Evolutionary conservation across 92 coral and sea anemone genomes (phyloP).

Genomic region (Hydrozoanthus gracilis): DNA sequence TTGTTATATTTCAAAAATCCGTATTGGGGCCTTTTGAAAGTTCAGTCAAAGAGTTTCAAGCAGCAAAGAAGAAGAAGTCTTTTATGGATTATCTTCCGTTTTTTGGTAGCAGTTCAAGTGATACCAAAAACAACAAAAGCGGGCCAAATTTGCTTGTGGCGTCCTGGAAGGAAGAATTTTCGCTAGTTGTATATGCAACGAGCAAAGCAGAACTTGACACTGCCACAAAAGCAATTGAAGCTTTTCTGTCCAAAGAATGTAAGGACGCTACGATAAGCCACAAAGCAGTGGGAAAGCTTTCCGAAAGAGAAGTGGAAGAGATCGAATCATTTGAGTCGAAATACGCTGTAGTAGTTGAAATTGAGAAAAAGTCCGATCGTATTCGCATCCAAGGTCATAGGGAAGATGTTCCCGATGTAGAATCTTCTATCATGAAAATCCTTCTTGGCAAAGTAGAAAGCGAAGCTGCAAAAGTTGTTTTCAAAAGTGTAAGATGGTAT

Average conservation of each 20-base stretch:
- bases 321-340: conserved; percentile 29
- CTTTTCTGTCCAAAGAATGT: conserved; percentile 50
- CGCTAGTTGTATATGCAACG: conserved; percentile 43
- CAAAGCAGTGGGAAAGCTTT: conserved; percentile 62
- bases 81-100: neutral
- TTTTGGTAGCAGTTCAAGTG: neutral
- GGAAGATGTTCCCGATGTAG: conserved; percentile 56
- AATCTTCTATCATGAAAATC: conserved; percentile 31
- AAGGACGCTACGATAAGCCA: conserved; percentile 48
- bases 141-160: neutral
- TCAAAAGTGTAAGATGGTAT: conserved; percentile 70
- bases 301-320: conserved; percentile 39
- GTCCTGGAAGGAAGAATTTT: conserved; percentile 12
- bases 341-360: conserved; percentile 27
- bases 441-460: conserved; percentile 50
- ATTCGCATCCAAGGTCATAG: conserved; percentile 57
- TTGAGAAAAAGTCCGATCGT: conserved; percentile 52
- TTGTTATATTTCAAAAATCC: conserved; percentile 60
- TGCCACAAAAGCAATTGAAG: conserved; percentile 48
- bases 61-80: neutral
- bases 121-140: neutral
- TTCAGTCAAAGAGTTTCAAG: conserved; percentile 22
- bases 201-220: conserved; percentile 26
- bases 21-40: conserved; percentile 8
- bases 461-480: conserved; percentile 58